Evolutionary conservation across 2,113 vertebrate genomes (phyloP), one percentile per base, ranked within the genome.

Genomic region (Pteropus alecto): DNA sequence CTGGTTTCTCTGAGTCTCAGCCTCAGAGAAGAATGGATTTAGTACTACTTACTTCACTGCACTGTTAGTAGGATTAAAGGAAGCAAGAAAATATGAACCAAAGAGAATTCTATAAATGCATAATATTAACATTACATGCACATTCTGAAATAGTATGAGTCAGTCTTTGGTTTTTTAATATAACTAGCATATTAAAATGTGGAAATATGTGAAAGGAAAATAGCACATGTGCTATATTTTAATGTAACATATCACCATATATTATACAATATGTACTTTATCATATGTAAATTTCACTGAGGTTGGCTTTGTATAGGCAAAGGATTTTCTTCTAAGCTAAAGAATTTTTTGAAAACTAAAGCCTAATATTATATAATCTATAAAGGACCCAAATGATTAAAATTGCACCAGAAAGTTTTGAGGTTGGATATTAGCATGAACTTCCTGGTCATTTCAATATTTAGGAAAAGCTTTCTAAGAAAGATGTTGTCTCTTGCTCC

Each of bases 151-250:
- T 56, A 58, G 24, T 71, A 5, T 83, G 61, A 84, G 58, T 96
- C 93, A 38, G 33, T 88, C 84, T 90, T 95, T 93, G 61, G 56
- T 63, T 96, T 95, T 96, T 93, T 79, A 95, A 87, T 95, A 90
- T 90, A 95, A 85, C n/a, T 88, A 93, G 77, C 67, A 87, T 94
- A 87, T 94, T 96, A 97, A 93, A 97, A 94, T 95, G 87, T 87
- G 82, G 90, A 97, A 90, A 94, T 85, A 82, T 48, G 24, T 88
- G 41, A 58, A 70, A 51, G 30, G 63, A 71, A 65, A 92, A 90
- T 76, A 90, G n/a, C 46, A 83, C 9, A 56, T 60, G 6, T 43
- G 24, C 68, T 94, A 14, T 76, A 85, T 83, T 94, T 46, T 82
- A 61, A 92, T 83, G 78, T 81, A 68, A 82, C 33, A 26, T 30